Evolutionary conservation across 2,113 vertebrate species (phyloP), one percentile per base, ranked within the genome.

Genomic region (Brienomyrus longianalis): DNA sequence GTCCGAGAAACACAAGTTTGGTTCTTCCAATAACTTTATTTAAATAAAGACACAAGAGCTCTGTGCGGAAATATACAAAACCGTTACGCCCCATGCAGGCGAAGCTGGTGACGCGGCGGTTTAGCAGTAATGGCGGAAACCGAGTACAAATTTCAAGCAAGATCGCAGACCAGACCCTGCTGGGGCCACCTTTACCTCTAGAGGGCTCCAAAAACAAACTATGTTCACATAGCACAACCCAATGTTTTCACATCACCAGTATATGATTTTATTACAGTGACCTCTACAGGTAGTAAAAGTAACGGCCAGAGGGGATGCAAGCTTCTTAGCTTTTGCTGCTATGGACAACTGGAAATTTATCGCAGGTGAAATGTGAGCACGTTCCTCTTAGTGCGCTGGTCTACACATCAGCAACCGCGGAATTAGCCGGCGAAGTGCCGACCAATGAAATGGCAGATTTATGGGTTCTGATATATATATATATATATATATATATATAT

Each of bases 1-100:
- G 39, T 35, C 31, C 10, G 43, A 87, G 86, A 88, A 83, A n/a
- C 5, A 45, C 31, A 50, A 62, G 13, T 89, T 90, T 27, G 80
- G 70, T 96, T 96, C 92, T 95, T 93, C 95, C 96, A 96, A 96
- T 96, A 96, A 93, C 94, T 97, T 97, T 97, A 97, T 98, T 97
- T 97, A 96, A 97, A 97, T 97, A 80, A 97, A 97, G 96, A 97
- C 96, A 97, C 96, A 95, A 94, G 92, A 96, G 96, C 93, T 97
- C 96, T 97, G 96, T 95, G 90, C 88, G 96, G 96, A 92, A 96
- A 96, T 95, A 35, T 96, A 97, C 94, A 96, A 97, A 97, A 97
- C 95, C 94, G 96, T 45, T 88, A 95, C 96, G 95, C 96, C 96
- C 95, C 94, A 95, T 92, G 90, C 92, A 93, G 95, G 93, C 93